phyloP scores from a whole-genome alignment of 2,888 invertebrate species.

The Capitulum mitella region DNA sequence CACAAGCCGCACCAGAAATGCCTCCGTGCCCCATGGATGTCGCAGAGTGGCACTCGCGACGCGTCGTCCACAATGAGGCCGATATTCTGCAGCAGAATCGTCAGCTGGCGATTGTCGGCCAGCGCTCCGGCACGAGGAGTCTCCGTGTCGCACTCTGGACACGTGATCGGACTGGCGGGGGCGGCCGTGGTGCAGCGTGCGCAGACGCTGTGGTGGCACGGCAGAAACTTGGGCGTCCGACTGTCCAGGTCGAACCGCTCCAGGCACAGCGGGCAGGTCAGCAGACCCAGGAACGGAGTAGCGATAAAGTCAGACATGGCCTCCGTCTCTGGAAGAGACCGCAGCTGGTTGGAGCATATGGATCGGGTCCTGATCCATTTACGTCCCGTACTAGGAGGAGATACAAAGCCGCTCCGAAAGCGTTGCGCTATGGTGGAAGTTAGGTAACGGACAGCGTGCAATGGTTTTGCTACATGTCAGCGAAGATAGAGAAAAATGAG shows the following conservation, averaged over 20 bases:
- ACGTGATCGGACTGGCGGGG: neutral
- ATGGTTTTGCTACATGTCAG: too few species aligned
- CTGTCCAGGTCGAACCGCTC: neutral
- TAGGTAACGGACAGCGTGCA: too few species aligned
- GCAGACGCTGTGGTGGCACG: neutral
- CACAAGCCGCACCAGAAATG: conserved; percentile 36
- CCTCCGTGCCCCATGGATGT: conserved; percentile 32
- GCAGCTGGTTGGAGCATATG: too few species aligned
- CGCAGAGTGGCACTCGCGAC: conserved; percentile 20
- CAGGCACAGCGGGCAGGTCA: neutral
- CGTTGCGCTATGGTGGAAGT: too few species aligned
- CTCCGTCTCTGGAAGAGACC: too few species aligned
- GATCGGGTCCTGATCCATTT: too few species aligned
- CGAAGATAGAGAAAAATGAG: too few species aligned
- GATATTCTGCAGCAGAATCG: neutral
- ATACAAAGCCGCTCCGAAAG: too few species aligned
- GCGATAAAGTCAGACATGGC: too few species aligned
- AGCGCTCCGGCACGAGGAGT: neutral
- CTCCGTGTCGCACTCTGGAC: neutral
- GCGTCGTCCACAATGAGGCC: neutral
- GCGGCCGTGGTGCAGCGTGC: neutral
- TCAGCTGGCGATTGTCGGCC: neutral
- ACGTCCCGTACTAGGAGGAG: too few species aligned
- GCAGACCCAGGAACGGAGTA: neutral
- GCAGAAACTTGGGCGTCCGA: neutral